Percentiles rank a stretch among this genome's conserved stretches.
Conservation (phyloP, 2,113 vertebrate genomes). For the Balaeniceps rex region DNA sequence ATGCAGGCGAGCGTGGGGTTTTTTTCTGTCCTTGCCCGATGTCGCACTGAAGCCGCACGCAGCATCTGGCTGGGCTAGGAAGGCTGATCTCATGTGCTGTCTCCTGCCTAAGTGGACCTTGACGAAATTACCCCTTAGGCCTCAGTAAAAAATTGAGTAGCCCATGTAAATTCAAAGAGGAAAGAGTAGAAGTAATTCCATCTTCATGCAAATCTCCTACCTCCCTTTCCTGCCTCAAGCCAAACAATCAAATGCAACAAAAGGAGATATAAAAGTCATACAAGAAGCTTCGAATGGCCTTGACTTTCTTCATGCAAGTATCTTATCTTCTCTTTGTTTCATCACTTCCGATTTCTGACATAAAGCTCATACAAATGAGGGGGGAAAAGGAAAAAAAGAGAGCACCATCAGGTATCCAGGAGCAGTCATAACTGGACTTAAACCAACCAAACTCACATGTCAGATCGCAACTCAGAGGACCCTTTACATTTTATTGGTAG, state of each 20-base stretch:
- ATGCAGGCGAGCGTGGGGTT: rapidly evolving
- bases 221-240: background rate
- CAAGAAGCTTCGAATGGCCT: background rate
- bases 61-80: background rate
- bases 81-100: background rate
- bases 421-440: background rate
- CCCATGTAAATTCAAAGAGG: conserved; percentile 41
- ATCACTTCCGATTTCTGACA: background rate
- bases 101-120: background rate
- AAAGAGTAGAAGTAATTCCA: conserved; percentile 36
- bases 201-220: conserved; percentile 12
- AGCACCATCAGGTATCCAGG: background rate
- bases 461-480: background rate
- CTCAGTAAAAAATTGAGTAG: conserved; percentile 1
- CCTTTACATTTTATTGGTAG: background rate
- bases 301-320: background rate
- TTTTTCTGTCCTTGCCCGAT: background rate
- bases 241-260: background rate
- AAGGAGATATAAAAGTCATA: background rate
- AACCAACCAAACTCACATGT: background rate
- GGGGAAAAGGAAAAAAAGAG: background rate
- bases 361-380: background rate
- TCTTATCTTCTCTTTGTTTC: background rate
- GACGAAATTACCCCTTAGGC: background rate
- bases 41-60: rapidly evolving